phyloP scores from a whole-genome alignment of 2,888 invertebrate species.

The Agrochola circellaris region DNA sequence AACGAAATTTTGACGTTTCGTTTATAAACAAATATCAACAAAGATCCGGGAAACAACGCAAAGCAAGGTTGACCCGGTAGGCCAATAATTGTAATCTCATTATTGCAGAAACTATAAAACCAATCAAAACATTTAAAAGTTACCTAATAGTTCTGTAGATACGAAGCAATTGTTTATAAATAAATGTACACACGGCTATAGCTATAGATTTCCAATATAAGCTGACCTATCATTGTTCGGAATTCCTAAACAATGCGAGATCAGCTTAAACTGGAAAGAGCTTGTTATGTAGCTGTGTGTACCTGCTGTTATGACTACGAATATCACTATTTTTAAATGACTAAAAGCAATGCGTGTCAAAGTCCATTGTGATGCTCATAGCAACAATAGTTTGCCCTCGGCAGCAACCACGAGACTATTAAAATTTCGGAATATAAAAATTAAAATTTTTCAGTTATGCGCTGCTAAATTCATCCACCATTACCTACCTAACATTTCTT shows the following conservation, averaged over 20 bases:
- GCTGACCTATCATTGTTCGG: no score
- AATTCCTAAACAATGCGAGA: no score
- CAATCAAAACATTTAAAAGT: conserved; percentile 16
- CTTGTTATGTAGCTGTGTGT: no score
- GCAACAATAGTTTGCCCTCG: not conserved
- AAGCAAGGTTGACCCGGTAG: conserved; percentile 36
- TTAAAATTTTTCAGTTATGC: not conserved
- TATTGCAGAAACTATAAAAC: conserved; percentile 20
- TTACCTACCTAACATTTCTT: no score
- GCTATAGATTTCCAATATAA: no score
- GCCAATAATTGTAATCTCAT: conserved; percentile 20
- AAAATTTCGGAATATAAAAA: not conserved
- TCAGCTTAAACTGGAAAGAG: no score
- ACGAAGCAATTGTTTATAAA: conserved; percentile 33
- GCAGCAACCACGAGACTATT: not conserved
- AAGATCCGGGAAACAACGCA: conserved; percentile 45
- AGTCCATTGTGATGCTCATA: conserved; percentile 26
- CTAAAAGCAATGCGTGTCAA: not conserved
- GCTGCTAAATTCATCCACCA: not conserved
- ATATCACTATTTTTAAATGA: conserved; percentile 14
- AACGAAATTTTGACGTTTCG: conserved; percentile 18
- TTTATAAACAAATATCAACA: conserved; percentile 38
- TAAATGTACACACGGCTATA: conserved; percentile 1
- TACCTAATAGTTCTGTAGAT: conserved; percentile 23
- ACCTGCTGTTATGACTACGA: not conserved